These are phyloP conservation scores for Gastrophryne carolinensis DNA, from an alignment of 2,797 vertebrate genomes.

Conservation along the genomic window DNA sequence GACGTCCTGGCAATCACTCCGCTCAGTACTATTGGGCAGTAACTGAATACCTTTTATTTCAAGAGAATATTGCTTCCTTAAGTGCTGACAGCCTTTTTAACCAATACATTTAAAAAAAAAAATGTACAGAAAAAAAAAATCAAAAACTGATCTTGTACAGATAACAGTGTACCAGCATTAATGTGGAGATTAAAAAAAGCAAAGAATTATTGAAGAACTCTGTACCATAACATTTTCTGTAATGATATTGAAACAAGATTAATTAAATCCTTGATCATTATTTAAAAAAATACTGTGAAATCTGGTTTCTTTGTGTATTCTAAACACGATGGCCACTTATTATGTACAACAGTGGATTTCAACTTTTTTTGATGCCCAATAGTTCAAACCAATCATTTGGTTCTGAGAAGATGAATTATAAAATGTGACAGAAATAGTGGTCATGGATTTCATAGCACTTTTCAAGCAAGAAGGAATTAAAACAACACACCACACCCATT, in stretches of 20 bases:
- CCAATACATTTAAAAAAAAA: conserved; percentile 93
- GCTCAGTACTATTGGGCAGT: conserved; percentile 80
- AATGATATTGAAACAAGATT: conserved; percentile 96
- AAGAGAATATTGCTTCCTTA: conserved; percentile 98
- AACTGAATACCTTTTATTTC: conserved; percentile 89
- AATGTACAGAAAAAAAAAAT: conserved; percentile 93
- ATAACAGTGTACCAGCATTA: conserved; percentile 99
- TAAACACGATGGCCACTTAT: no score
- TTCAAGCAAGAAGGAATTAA: no score
- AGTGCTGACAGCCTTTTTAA: conserved; percentile 99
- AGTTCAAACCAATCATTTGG: no score
- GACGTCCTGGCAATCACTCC: conserved; percentile 77
- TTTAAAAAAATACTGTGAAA: conserved; percentile 74
- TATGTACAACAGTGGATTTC: no score
- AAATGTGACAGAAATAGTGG: no score
- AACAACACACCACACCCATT: no score
- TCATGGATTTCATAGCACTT: no score
- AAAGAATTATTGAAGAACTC: conserved; percentile 98
- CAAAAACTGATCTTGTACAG: conserved; percentile 98
- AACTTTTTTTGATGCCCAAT: no score
- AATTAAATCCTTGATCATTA: conserved; percentile 98
- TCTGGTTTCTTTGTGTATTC: conserved; percentile 67
- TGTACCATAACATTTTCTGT: conserved; percentile 99
- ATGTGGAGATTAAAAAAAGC: conserved; percentile 92
- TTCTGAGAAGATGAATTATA: no score